Evolutionary conservation across 2,888 invertebrate species (phyloP).

Genomic region (Sicus ferrugineus): DNA sequence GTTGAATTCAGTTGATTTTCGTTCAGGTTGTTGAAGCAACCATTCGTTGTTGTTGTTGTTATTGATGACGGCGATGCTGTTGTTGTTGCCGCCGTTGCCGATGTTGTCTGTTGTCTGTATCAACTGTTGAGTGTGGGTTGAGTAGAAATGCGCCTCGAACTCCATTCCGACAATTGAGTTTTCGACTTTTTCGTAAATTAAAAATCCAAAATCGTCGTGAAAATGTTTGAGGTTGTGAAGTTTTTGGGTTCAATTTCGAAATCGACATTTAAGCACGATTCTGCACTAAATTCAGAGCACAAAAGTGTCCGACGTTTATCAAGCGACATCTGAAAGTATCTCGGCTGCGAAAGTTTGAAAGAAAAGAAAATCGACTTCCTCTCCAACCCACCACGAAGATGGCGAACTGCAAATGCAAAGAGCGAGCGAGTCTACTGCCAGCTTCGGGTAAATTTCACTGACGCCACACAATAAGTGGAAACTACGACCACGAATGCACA

Average conservation of each 20-base stretch:
- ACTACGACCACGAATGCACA: neutral
- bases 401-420: no score
- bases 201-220: no score
- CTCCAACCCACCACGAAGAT: neutral
- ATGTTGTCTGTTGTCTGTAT: no score
- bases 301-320: no score
- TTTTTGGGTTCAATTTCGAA: no score
- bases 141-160: no score
- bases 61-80: neutral
- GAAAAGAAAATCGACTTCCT: neutral
- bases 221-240: no score
- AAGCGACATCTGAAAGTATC: neutral
- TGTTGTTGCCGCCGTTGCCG: neutral
- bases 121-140: no score
- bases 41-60: neutral
- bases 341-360: neutral
- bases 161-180: no score
- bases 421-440: constrained; percentile 4
- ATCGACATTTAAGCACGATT: no score
- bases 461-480: constrained; percentile 7
- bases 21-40: neutral
- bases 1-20: neutral
- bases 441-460: constrained; percentile 21
- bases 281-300: no score
- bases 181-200: no score